These are phyloP conservation scores for Xiphorhynchus erythropygius DNA, from an alignment of 2,797 vertebrate species.

Conservation along the genomic window DNA sequence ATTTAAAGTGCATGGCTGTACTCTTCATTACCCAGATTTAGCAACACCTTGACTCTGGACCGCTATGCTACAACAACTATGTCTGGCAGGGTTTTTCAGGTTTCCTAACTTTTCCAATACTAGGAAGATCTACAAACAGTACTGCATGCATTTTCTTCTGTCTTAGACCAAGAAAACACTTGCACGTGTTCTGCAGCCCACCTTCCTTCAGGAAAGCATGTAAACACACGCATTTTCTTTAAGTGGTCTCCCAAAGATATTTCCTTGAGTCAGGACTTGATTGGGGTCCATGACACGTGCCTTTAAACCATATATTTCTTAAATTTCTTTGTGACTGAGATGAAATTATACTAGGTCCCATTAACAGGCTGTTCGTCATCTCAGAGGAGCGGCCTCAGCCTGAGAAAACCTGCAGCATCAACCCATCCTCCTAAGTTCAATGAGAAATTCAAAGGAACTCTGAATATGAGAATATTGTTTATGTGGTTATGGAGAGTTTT, in stretches of 20 bases:
- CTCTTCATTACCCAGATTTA: neutral
- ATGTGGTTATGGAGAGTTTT: neutral
- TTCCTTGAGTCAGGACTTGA: neutral
- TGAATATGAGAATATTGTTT: conserved; percentile 33
- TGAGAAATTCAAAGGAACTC: neutral
- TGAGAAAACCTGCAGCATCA: neutral
- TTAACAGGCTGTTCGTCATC: neutral
- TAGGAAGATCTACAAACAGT: neutral
- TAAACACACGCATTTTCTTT: neutral
- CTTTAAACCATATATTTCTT: neutral
- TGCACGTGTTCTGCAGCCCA: neutral
- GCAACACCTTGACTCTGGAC: neutral
- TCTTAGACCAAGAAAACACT: neutral
- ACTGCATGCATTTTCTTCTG: neutral
- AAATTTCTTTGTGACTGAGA: neutral
- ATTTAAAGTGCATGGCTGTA: neutral
- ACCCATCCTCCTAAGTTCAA: neutral
- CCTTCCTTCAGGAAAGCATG: neutral
- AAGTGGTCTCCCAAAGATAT: neutral
- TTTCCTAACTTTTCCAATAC: neutral
- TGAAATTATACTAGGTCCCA: neutral
- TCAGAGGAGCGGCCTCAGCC: neutral
- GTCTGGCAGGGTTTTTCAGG: neutral
- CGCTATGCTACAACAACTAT: neutral
- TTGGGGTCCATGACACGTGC: neutral